These are phyloP conservation scores for Ditylenchus weischeri DNA, from an alignment of 2,888 invertebrate genomes.

Conservation along the genomic window DNA sequence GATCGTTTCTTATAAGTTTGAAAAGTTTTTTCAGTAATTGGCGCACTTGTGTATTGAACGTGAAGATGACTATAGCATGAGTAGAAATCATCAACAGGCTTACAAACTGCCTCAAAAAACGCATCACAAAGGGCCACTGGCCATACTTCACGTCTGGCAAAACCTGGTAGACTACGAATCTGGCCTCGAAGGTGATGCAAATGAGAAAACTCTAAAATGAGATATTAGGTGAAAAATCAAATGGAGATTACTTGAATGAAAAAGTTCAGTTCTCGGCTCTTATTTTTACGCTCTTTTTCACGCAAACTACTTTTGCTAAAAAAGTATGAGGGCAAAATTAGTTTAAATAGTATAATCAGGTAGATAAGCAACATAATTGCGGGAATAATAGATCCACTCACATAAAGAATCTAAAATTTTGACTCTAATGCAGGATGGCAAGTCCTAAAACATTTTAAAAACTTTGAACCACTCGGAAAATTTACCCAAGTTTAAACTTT, in stretches of 20 bases:
- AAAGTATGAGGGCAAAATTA: no score
- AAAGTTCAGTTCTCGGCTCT: no score
- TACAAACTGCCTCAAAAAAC: not conserved
- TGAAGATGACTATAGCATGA: slow-evolving; percentile 1
- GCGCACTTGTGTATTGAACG: not conserved
- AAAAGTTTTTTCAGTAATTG: not conserved
- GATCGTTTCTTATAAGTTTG: no score
- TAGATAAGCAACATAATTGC: not conserved
- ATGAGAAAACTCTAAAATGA: not conserved
- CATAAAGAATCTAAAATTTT: no score
- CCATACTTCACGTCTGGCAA: not conserved
- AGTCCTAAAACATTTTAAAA: no score
- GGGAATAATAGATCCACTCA: no score
- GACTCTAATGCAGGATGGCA: no score
- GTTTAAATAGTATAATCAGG: not conserved
- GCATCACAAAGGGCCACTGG: slow-evolving; percentile 1
- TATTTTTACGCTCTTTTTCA: no score
- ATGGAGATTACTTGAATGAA: no score
- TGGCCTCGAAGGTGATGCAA: not conserved
- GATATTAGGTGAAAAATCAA: not conserved
- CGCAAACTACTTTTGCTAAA: no score
- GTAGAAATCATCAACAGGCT: not conserved
- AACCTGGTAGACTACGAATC: not conserved
- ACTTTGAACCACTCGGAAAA: no score
- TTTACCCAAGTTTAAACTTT: no score